A percentile compares a stretch with the other conserved stretches of the same genome.
phyloP scores from a whole-genome alignment of 2,113 vertebrate genomes.

The Tor tambroides region DNA sequence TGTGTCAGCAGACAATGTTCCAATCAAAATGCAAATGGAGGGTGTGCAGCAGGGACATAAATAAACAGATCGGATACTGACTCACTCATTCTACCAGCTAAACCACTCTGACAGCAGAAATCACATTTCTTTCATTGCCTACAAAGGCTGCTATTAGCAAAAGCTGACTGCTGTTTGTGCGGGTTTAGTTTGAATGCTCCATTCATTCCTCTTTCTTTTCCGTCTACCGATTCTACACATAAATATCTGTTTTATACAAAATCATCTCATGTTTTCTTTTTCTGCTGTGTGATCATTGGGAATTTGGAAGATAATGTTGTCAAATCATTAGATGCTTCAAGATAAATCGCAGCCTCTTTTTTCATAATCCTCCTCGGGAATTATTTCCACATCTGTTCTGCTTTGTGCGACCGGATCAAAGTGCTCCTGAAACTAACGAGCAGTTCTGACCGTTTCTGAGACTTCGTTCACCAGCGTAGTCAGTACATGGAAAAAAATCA shows the following conservation, averaged over 20 bases:
- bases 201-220: constrained; percentile 20
- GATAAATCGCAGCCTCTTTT: constrained; percentile 19
- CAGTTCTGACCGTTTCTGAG: background rate
- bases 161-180: constrained; percentile 53
- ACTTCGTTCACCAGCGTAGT: background rate
- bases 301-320: constrained; percentile 2
- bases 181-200: constrained; percentile 20
- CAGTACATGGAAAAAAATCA: constrained; percentile 19
- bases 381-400: constrained; percentile 33
- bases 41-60: constrained; percentile 65
- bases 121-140: constrained; percentile 47
- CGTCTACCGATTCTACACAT: background rate
- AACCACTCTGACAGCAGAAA: constrained; percentile 58
- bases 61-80: constrained; percentile 70
- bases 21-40: constrained; percentile 81
- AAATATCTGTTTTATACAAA: constrained; percentile 24
- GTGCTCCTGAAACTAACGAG: constrained; percentile 14
- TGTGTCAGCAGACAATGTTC: constrained; percentile 72
- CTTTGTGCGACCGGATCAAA: constrained; percentile 8
- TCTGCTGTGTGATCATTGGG: constrained; percentile 8
- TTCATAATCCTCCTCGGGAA: background rate
- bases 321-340: constrained; percentile 40
- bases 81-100: constrained; percentile 69
- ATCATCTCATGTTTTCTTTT: constrained; percentile 4
- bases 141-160: constrained; percentile 59